These are phyloP conservation scores for Caradrina clavipalpis DNA, from an alignment of 2,888 invertebrate species.

Conservation along the genomic window DNA sequence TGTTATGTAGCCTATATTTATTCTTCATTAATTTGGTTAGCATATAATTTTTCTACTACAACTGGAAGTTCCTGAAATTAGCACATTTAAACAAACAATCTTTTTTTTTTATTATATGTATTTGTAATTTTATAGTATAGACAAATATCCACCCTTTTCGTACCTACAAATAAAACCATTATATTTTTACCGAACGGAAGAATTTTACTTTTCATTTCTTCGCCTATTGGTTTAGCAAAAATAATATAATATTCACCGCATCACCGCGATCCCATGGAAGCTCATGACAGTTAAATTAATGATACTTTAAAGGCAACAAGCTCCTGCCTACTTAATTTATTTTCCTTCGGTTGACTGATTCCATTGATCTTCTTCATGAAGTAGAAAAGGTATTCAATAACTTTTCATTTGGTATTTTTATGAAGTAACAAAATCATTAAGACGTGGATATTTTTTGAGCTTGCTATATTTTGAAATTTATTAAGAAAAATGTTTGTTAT, in stretches of 20 bases:
- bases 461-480: slow-evolving; percentile 30
- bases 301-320: slow-evolving; percentile 62
- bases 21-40: no score
- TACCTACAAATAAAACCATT: neutral
- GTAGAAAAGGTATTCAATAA: slow-evolving; percentile 59
- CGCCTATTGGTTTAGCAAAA: slow-evolving; percentile 11
- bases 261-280: slow-evolving; percentile 36
- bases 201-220: neutral
- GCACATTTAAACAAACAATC: no score
- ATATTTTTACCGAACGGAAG: neutral
- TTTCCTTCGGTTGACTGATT: slow-evolving; percentile 52
- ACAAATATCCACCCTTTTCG: neutral
- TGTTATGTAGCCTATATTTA: no score
- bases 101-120: no score
- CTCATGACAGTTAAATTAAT: slow-evolving; percentile 63
- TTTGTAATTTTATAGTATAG: no score
- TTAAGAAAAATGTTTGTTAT: slow-evolving; percentile 10
- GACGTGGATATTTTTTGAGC: slow-evolving; percentile 36
- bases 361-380: slow-evolving; percentile 63
- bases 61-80: no score
- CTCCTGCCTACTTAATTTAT: slow-evolving; percentile 60
- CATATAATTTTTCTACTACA: no score
- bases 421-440: slow-evolving; percentile 37
- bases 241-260: slow-evolving; percentile 41
- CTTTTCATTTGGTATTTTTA: slow-evolving; percentile 41